Conservation (phyloP, 2,888 invertebrate species). For the Malthinus flaveolus region DNA sequence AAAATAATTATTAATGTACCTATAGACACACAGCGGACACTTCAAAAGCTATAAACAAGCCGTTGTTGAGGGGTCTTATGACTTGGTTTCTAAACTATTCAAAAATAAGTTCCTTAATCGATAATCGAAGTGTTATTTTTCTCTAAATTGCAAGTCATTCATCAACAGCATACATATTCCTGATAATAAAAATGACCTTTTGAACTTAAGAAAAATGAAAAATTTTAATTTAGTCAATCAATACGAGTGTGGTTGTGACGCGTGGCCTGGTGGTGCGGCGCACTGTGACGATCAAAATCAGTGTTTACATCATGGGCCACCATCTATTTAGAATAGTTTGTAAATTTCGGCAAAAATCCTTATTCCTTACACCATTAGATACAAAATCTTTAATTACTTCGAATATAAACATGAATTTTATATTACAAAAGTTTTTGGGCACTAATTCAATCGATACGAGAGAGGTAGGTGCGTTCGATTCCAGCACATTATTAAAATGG, state of each 20-base stretch:
- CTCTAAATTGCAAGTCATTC: too few species aligned
- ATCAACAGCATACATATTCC: too few species aligned
- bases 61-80: too few species aligned
- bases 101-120: too few species aligned
- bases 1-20: too few species aligned
- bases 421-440: conserved; percentile 4
- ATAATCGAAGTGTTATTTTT: too few species aligned
- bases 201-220: too few species aligned
- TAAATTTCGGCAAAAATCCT: conserved; percentile 12
- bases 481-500: not conserved
- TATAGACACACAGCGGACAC: too few species aligned
- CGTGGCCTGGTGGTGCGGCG: conserved; percentile 13
- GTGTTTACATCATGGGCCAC: conserved; percentile 15
- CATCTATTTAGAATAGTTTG: conserved; percentile 14
- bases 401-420: not conserved
- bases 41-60: too few species aligned
- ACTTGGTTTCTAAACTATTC: too few species aligned
- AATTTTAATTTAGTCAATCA: too few species aligned
- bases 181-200: too few species aligned
- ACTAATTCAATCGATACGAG: not conserved
- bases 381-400: conserved; percentile 3
- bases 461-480: conserved; percentile 8
- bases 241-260: conserved; percentile 2
- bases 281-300: not conserved
- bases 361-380: not conserved